These are phyloP conservation scores for Amphipoea oculea DNA, from an alignment of 2,888 invertebrate species.

Conservation along the genomic window DNA sequence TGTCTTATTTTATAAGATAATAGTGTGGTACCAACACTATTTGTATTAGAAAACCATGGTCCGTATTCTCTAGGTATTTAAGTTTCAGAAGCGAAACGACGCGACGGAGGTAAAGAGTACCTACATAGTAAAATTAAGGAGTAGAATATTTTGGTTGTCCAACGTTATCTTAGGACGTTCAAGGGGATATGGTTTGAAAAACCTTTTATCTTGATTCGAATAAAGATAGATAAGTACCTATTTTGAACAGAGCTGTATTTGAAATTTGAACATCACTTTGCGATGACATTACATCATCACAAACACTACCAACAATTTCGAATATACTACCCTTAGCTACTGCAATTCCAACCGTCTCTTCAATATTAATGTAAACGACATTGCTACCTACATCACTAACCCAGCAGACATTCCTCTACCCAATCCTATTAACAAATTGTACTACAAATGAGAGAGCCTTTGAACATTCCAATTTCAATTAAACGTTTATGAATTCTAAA, in stretches of 20 bases:
- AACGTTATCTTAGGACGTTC: neutral
- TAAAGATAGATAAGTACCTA: neutral
- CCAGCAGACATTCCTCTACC: slow-evolving; percentile 23
- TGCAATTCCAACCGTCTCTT: slow-evolving; percentile 48
- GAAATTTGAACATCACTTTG: neutral
- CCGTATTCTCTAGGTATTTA: neutral
- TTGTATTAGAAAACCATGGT: neutral
- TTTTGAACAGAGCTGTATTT: neutral
- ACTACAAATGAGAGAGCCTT: slow-evolving; percentile 25
- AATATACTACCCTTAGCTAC: slow-evolving; percentile 59
- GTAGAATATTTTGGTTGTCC: neutral
- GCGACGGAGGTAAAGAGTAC: no score
- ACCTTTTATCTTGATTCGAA: no score
- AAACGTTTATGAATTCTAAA: slow-evolving; percentile 37
- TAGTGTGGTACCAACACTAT: neutral
- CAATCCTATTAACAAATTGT: slow-evolving; percentile 40
- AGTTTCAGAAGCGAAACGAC: neutral
- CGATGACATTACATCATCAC: neutral
- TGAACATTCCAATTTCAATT: slow-evolving; percentile 35
- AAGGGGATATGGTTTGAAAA: neutral
- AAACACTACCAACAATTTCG: slow-evolving; percentile 18
- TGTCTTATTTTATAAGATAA: neutral
- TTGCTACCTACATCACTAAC: slow-evolving; percentile 10
- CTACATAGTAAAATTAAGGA: neutral
- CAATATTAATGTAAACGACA: slow-evolving; percentile 65